Percentiles rank a stretch among this genome's conserved stretches.
Evolutionary conservation across 2,113 vertebrate species (phyloP).

Genomic region (Siniperca knerii): DNA sequence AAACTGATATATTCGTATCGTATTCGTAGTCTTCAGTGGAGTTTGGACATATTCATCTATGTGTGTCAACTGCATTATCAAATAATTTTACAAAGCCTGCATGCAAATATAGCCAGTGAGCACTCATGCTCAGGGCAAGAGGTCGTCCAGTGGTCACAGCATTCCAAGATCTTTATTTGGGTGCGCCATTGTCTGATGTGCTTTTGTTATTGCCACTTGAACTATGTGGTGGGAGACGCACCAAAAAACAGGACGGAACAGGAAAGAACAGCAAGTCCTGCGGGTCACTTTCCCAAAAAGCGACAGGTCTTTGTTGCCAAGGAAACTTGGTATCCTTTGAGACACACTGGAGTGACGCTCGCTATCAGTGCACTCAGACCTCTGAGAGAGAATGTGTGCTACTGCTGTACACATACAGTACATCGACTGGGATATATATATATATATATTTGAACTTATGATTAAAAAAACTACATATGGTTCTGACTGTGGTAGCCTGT

Average conservation of each 20-base stretch:
- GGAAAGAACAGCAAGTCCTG: slow-evolving; percentile 31
- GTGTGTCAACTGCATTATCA: neutral
- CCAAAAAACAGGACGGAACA: slow-evolving; percentile 38
- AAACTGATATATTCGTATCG: neutral
- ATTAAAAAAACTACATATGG: neutral
- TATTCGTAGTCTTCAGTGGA: too few relatives aligned
- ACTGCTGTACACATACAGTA: neutral
- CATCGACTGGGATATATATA: neutral
- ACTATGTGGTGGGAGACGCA: slow-evolving; percentile 26
- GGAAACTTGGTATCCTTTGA: slow-evolving; percentile 29
- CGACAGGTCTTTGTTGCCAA: slow-evolving; percentile 24
- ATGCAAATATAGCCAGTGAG: neutral
- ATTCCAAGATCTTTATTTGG: slow-evolving; percentile 52
- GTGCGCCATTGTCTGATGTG: slow-evolving; percentile 44
- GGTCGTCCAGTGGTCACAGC: slow-evolving; percentile 24
- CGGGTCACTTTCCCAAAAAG: slow-evolving; percentile 31
- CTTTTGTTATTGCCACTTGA: slow-evolving; percentile 40
- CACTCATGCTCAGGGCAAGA: neutral
- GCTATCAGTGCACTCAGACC: neutral
- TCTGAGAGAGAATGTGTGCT: slow-evolving; percentile 3
- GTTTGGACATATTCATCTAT: too few relatives aligned
- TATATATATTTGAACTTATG: too few relatives aligned
- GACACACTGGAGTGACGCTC: neutral
- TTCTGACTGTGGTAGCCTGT: neutral
- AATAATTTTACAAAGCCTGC: neutral